Evolutionary conservation across 2,888 invertebrate genomes (phyloP).

Genomic region (Cerastis rubricosa): DNA sequence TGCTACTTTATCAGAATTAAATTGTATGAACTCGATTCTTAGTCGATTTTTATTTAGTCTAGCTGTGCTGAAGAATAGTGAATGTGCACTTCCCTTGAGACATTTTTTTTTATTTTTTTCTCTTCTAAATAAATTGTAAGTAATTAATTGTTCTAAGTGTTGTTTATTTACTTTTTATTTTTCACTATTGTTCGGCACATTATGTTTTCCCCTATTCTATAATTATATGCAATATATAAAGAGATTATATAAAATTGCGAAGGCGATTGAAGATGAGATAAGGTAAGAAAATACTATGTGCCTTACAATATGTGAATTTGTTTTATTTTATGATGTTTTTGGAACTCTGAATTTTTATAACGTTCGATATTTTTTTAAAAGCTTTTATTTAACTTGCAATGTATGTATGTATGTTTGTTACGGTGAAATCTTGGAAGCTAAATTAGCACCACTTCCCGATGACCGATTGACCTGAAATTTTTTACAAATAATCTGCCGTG

Average conservation of each 20-base stretch:
- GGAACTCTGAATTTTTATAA: conserved; percentile 39
- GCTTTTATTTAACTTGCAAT: no score
- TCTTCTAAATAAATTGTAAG: conserved; percentile 68
- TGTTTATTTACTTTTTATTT: conserved; percentile 78
- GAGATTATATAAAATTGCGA: conserved; percentile 69
- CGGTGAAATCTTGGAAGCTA: no score
- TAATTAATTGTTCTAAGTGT: conserved; percentile 67
- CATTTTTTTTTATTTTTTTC: conserved; percentile 70
- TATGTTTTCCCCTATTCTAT: conserved; percentile 75
- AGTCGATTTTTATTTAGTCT: conserved; percentile 79
- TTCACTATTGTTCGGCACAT: conserved; percentile 97
- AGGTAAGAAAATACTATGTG: conserved; percentile 90
- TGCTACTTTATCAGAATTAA: conserved; percentile 83
- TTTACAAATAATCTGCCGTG: no score
- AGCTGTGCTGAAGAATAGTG: conserved; percentile 91
- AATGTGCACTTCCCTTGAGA: conserved; percentile 89
- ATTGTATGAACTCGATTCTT: conserved; percentile 77
- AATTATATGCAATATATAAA: conserved; percentile 46
- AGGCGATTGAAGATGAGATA: conserved; percentile 70
- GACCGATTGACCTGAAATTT: no score
- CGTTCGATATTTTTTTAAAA: no score
- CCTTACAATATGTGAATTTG: conserved; percentile 84
- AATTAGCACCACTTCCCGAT: no score
- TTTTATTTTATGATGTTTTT: conserved; percentile 32
- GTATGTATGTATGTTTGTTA: no score